These are phyloP conservation scores for Pygoscelis antarcticus DNA, from an alignment of 2,113 vertebrate species.

Conservation along the genomic window DNA sequence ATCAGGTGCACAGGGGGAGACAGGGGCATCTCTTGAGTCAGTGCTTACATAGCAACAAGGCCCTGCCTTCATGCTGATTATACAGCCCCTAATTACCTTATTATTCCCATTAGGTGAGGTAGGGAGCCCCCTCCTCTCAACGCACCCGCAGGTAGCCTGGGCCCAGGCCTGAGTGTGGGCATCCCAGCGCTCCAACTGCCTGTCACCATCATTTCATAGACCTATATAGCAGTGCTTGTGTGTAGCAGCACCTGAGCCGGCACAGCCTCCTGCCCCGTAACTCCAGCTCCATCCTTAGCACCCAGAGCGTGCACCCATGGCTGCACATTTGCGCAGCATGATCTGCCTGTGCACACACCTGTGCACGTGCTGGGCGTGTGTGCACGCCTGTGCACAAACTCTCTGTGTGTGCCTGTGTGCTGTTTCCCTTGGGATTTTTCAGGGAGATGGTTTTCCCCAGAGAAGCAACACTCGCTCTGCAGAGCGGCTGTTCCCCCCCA, in stretches of 20 bases:
- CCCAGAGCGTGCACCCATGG: background rate
- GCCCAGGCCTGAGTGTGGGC: background rate
- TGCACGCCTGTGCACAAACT: rapidly evolving
- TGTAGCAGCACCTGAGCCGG: background rate
- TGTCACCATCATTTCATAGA: background rate
- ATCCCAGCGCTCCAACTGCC: rapidly evolving
- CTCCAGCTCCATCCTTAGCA: background rate
- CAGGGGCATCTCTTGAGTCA: background rate
- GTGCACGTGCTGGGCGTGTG: background rate
- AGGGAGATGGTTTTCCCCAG: background rate
- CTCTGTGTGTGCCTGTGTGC: rapidly evolving
- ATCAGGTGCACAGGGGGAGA: background rate
- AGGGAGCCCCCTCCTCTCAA: background rate
- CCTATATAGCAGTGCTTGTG: rapidly evolving
- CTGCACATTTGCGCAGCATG: rapidly evolving
- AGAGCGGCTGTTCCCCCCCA: too few relatives aligned
- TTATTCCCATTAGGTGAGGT: background rate
- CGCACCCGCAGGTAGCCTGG: rapidly evolving
- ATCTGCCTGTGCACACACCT: background rate
- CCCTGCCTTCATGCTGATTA: background rate
- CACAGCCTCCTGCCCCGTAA: background rate
- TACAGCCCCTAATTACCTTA: slow-evolving; percentile 33
- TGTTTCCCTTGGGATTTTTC: background rate
- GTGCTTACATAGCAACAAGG: slow-evolving; percentile 18
- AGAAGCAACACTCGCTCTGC: background rate